Percentiles rank a stretch among this genome's conserved stretches.
These are phyloP conservation scores for Chaetodon trifasciatus DNA, from an alignment of 2,797 vertebrate genomes.

Conservation along the genomic window DNA sequence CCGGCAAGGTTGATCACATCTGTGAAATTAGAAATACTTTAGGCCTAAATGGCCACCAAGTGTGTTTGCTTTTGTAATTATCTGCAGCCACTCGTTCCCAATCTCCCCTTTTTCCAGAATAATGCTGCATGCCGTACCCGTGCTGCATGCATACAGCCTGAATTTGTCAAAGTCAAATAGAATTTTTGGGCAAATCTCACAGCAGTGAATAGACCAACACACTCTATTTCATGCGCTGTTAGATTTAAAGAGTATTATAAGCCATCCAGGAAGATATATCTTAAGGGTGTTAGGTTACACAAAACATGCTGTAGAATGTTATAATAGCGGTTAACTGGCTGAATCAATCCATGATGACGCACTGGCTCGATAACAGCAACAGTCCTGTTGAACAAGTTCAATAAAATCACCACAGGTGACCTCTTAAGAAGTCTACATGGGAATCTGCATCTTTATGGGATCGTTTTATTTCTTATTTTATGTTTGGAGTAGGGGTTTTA, in stretches of 20 bases:
- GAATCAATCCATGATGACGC: slow-evolving; percentile 54
- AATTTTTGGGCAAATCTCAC: slow-evolving; percentile 72
- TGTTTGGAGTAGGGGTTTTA: slow-evolving; percentile 7
- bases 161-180: slow-evolving; percentile 76
- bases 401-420: slow-evolving; percentile 17
- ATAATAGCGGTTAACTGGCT: slow-evolving; percentile 68
- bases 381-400: slow-evolving; percentile 7
- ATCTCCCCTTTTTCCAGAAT: slow-evolving; percentile 39
- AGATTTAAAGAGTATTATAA: slow-evolving; percentile 69
- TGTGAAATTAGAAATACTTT: slow-evolving; percentile 86
- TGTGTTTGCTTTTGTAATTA: slow-evolving; percentile 81
- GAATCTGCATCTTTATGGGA: slow-evolving; percentile 15
- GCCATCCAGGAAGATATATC: slow-evolving; percentile 66
- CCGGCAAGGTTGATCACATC: slow-evolving; percentile 79
- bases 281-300: slow-evolving; percentile 66
- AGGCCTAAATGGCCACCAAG: slow-evolving; percentile 70
- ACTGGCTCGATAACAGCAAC: slow-evolving; percentile 36
- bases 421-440: slow-evolving; percentile 20
- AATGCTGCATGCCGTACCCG: slow-evolving; percentile 45
- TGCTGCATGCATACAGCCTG: slow-evolving; percentile 51
- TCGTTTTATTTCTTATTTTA: slow-evolving; percentile 9
- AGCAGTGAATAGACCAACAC: slow-evolving; percentile 74
- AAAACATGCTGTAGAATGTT: slow-evolving; percentile 52
- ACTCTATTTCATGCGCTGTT: slow-evolving; percentile 83
- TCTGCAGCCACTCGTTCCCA: slow-evolving; percentile 61